A percentile compares a stretch with the other conserved stretches of the same genome.
These are phyloP conservation scores for Paguma larvata DNA, from an alignment of 2,797 vertebrate species.

Conservation along the genomic window DNA sequence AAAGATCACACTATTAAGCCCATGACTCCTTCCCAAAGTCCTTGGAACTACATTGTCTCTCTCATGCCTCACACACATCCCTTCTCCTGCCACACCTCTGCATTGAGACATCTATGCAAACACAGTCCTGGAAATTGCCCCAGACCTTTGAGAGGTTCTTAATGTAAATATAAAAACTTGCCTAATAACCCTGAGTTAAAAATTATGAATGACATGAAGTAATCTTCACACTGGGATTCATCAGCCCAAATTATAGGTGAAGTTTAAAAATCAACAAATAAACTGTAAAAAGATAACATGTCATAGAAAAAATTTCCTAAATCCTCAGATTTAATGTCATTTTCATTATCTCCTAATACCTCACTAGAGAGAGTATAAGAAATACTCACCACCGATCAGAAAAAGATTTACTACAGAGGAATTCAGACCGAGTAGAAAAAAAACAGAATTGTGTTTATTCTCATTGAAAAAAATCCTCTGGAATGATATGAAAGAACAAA, in stretches of 20 bases:
- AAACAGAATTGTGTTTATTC: conserved; percentile 44
- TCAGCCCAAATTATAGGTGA: conserved; percentile 17
- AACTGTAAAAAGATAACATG: not conserved
- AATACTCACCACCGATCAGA: conserved; percentile 25
- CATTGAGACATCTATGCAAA: not conserved
- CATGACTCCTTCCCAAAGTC: not conserved
- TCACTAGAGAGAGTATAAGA: not conserved
- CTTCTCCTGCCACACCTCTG: not conserved
- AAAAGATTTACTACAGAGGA: conserved; percentile 56
- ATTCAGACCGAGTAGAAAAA: conserved; percentile 63
- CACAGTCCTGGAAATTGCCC: conserved; percentile 1
- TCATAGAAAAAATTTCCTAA: conserved; percentile 43
- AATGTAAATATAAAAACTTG: conserved; percentile 14
- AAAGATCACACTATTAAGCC: not conserved
- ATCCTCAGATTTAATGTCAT: not conserved
- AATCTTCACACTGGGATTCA: not conserved
- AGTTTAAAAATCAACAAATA: conserved; percentile 49
- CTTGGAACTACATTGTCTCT: not conserved
- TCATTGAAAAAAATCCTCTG: conserved; percentile 46
- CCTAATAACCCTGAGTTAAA: not conserved
- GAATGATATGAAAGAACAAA: conserved; percentile 66
- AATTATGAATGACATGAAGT: conserved; percentile 11
- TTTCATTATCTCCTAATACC: conserved; percentile 19
- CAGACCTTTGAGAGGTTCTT: not conserved
- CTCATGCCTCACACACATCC: not conserved